Conservation (phyloP, 2,113 vertebrate species). For the Salvelinus fontinalis region DNA sequence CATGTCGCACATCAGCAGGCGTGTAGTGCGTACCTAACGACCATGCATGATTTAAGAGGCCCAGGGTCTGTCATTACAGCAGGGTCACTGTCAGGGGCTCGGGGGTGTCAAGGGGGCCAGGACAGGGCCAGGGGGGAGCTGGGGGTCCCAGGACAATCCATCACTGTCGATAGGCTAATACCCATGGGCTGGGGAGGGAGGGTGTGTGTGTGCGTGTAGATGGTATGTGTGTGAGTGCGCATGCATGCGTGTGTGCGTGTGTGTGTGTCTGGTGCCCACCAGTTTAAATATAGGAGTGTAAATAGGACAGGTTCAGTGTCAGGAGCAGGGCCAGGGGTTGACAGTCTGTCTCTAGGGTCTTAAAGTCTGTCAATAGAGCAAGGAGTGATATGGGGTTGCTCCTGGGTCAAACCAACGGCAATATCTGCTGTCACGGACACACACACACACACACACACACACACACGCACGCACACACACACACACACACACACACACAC, state of each 20-base stretch:
- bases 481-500: too few relatives aligned
- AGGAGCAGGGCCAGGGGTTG: background rate
- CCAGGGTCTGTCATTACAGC: constrained; percentile 14
- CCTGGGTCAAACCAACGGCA: constrained; percentile 13
- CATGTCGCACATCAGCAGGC: constrained; percentile 22
- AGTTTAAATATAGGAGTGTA: constrained; percentile 25
- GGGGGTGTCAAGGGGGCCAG: constrained; percentile 1
- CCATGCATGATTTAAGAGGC: constrained; percentile 9
- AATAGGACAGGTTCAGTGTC: constrained; percentile 3
- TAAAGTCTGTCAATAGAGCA: too few relatives aligned
- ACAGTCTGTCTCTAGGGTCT: too few relatives aligned
- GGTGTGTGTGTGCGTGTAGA: constrained; percentile 12
- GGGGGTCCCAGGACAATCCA: constrained; percentile 45
- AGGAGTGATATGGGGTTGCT: constrained; percentile 27
- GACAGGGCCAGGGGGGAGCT: background rate
- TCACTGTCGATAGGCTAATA: constrained; percentile 46
- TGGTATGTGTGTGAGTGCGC: constrained; percentile 6
- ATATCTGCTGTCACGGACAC: constrained; percentile 9
- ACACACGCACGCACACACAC: constrained; percentile 17
- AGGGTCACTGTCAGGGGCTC: background rate
- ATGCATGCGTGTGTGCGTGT: background rate
- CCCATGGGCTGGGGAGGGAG: constrained; percentile 32
- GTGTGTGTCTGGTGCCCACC: constrained; percentile 22
- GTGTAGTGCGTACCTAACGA: constrained; percentile 17
- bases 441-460: constrained; percentile 24